Conservation (phyloP, 2,888 invertebrate species). For the Cheilosia impressa region DNA sequence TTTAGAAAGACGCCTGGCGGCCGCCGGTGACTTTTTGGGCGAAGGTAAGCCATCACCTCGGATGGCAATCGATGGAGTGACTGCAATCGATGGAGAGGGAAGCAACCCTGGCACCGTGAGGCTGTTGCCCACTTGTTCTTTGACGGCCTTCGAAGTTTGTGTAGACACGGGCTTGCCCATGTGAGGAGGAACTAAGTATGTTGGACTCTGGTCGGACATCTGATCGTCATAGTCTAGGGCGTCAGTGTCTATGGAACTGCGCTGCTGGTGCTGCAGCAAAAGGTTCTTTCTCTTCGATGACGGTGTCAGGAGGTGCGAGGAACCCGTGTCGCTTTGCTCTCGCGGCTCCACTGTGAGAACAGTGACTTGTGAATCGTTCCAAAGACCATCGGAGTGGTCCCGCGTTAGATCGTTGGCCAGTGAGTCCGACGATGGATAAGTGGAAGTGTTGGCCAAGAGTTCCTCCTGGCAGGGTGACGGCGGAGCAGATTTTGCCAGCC, state of each 20-base stretch:
- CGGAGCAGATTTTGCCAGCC: slow-evolving; percentile 86
- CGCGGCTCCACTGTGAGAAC: slow-evolving; percentile 88
- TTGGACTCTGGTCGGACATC: slow-evolving; percentile 84
- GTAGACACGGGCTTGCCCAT: slow-evolving; percentile 50
- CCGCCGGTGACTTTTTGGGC: slow-evolving; percentile 40
- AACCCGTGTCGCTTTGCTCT: slow-evolving; percentile 82
- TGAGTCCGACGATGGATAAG: slow-evolving; percentile 92
- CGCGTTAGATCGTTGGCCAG: slow-evolving; percentile 90
- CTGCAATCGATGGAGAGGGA: slow-evolving; percentile 85
- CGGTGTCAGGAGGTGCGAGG: slow-evolving; percentile 88
- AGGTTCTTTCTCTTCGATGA: slow-evolving; percentile 91
- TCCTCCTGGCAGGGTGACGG: slow-evolving; percentile 86
- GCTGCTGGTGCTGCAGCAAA: slow-evolving; percentile 92
- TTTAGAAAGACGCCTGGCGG: slow-evolving; percentile 48
- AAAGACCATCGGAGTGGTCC: slow-evolving; percentile 94
- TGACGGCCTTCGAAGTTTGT: slow-evolving; percentile 65
- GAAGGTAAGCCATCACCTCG: slow-evolving; percentile 41
- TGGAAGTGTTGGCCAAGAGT: slow-evolving; percentile 86
- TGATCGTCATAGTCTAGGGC: slow-evolving; percentile 90
- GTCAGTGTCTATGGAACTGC: slow-evolving; percentile 94
- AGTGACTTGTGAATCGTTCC: slow-evolving; percentile 95
- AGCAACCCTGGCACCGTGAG: slow-evolving; percentile 68
- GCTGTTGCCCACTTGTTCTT: slow-evolving; percentile 67
- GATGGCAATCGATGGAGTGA: slow-evolving; percentile 83
- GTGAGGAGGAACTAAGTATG: slow-evolving; percentile 62